Evolutionary conservation across 1,140 invertebrate genomes (phyloP).

Genomic region (Drosophila ohnishii): DNA sequence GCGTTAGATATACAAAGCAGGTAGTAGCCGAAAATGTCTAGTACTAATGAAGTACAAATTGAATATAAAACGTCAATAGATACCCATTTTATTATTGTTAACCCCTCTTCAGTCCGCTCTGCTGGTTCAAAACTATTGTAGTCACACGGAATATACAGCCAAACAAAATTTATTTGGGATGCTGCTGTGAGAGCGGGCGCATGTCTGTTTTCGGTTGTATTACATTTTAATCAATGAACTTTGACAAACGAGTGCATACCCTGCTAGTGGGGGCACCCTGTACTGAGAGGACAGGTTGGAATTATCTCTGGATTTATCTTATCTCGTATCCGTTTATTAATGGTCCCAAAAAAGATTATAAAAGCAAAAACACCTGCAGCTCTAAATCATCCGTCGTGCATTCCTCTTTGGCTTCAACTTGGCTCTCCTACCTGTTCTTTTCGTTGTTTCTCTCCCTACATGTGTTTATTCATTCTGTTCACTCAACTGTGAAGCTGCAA

Average conservation of each 20-base stretch:
- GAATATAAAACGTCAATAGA: background rate
- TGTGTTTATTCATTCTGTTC: constrained; percentile 6
- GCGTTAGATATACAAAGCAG: constrained; percentile 55
- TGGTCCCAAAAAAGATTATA: constrained; percentile 1
- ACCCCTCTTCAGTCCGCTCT: background rate
- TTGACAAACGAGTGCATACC: background rate
- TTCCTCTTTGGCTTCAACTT: constrained; percentile 17
- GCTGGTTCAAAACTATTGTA: background rate
- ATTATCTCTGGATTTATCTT: constrained; percentile 18
- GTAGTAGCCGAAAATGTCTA: constrained; percentile 11
- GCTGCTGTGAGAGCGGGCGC: constrained; percentile 3
- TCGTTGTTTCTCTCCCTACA: constrained; percentile 3
- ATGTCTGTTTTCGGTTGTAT: constrained; percentile 6
- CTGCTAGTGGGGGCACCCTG: constrained; percentile 1
- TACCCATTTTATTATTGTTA: too few species aligned
- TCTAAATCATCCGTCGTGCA: constrained; percentile 20
- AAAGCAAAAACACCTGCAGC: constrained; percentile 36
- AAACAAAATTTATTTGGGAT: background rate
- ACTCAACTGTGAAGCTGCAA: constrained; percentile 69
- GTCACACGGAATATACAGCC: background rate
- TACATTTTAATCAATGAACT: constrained; percentile 45
- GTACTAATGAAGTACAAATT: constrained; percentile 43
- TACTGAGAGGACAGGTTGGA: constrained; percentile 1
- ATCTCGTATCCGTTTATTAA: constrained; percentile 20
- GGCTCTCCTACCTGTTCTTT: constrained; percentile 3